A percentile compares a stretch with the other conserved stretches of the same genome.
Evolutionary conservation across 2,797 vertebrate species (phyloP).

Genomic region (Monodelphis domestica): DNA sequence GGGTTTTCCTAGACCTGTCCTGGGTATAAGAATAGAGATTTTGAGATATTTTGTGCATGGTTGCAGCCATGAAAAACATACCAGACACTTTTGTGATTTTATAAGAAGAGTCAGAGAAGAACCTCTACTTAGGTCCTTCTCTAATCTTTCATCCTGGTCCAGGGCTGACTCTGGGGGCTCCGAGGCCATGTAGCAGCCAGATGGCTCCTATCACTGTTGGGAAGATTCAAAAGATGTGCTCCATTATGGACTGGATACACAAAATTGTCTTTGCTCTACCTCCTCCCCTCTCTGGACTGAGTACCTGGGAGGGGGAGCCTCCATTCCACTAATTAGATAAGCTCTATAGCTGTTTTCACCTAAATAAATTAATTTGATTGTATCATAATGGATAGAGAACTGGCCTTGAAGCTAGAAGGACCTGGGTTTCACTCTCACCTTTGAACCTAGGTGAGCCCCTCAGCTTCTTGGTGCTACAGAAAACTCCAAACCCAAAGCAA

Average conservation of each 20-base stretch:
- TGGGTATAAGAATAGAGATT: neutral
- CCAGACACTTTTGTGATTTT: neutral
- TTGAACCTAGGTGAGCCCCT: neutral
- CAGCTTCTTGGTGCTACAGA: neutral
- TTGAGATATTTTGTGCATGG: neutral
- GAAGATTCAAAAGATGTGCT: neutral
- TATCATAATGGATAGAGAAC: neutral
- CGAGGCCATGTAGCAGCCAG: neutral
- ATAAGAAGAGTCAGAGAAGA: neutral
- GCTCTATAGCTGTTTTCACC: neutral
- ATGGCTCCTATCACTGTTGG: neutral
- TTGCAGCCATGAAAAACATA: neutral
- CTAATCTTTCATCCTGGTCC: neutral
- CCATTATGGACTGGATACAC: neutral
- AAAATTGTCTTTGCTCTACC: neutral
- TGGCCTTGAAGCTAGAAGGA: neutral
- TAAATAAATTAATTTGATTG: neutral
- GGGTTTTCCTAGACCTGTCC: neutral
- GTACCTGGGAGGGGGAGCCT: neutral
- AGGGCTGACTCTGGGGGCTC: neutral
- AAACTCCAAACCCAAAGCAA: neutral
- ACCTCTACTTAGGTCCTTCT: neutral
- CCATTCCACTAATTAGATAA: neutral
- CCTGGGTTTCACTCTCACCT: neutral
- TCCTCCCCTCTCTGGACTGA: neutral